Conservation (phyloP, 23 tunicate species). For the Pegea sp. region DNA sequence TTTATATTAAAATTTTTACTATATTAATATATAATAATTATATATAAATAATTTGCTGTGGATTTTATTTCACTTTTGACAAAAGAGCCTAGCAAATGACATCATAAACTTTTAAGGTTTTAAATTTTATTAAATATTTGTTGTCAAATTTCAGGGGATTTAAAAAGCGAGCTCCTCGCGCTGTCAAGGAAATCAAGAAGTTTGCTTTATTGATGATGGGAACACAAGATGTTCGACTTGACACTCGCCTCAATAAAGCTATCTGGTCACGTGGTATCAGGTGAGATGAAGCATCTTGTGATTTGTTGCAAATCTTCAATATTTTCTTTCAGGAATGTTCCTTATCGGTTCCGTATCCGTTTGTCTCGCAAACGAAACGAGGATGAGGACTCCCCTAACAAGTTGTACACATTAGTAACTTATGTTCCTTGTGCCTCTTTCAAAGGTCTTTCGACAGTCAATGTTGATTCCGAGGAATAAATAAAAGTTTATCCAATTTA, state of each 20-base stretch:
- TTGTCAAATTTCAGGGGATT: too few relatives aligned
- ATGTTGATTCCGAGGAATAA: constrained; percentile 98
- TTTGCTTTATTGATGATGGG: constrained; percentile 92
- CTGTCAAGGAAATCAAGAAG: constrained; percentile 84
- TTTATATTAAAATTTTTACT: too few relatives aligned
- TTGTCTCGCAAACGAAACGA: constrained; percentile 92
- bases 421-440: constrained; percentile 84
- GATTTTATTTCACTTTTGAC: too few relatives aligned
- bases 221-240: constrained; percentile 90
- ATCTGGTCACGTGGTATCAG: constrained; percentile 92
- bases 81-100: too few relatives aligned
- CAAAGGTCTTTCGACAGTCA: constrained; percentile 90
- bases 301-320: too few relatives aligned
- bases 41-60: too few relatives aligned
- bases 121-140: too few relatives aligned
- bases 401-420: constrained; percentile 89
- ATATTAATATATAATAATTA: too few relatives aligned
- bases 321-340: constrained; percentile 53
- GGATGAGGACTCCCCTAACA: constrained; percentile 97
- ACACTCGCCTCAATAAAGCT: constrained; percentile 93
- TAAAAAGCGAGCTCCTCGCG: constrained; percentile 94
- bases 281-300: constrained; percentile 15
- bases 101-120: too few relatives aligned
- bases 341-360: constrained; percentile 81
- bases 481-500: constrained; percentile 2